Evolutionary conservation across 2,797 vertebrate species (phyloP).

Genomic region (Okamejei kenojei): DNA sequence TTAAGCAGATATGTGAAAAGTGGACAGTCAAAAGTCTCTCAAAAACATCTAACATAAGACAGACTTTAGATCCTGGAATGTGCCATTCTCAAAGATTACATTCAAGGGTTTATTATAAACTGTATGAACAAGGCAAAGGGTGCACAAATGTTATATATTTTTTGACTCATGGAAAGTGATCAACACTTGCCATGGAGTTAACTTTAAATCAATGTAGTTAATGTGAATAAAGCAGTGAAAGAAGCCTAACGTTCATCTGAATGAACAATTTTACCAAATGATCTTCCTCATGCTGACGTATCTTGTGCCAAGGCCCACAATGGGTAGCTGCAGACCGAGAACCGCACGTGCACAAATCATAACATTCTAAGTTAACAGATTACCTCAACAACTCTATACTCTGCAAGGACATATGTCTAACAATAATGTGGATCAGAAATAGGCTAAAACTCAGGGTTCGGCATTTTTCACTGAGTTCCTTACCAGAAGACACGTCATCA

Average conservation of each 20-base stretch:
- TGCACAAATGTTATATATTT: too few species aligned
- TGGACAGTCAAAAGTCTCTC: not conserved
- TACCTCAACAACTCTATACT: not conserved
- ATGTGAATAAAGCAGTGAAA: not conserved
- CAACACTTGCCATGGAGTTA: too few species aligned
- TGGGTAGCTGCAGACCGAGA: not conserved
- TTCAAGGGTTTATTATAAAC: too few species aligned
- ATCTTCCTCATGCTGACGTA: not conserved
- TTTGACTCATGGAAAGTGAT: too few species aligned
- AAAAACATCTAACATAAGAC: too few species aligned
- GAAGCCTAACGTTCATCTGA: not conserved
- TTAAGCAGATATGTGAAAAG: not conserved
- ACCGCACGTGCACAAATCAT: not conserved
- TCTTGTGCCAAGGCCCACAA: not conserved
- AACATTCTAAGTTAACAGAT: not conserved
- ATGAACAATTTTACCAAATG: not conserved
- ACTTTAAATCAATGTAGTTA: not conserved
- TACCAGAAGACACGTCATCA: not conserved
- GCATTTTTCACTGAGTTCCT: not conserved
- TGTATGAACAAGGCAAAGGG: too few species aligned
- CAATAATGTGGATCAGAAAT: not conserved
- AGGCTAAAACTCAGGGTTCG: not conserved
- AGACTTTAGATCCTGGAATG: not conserved
- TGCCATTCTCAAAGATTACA: too few species aligned
- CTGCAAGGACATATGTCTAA: not conserved